phyloP scores from a whole-genome alignment of 1,140 invertebrate species.

The Diorhabda sublineata region DNA sequence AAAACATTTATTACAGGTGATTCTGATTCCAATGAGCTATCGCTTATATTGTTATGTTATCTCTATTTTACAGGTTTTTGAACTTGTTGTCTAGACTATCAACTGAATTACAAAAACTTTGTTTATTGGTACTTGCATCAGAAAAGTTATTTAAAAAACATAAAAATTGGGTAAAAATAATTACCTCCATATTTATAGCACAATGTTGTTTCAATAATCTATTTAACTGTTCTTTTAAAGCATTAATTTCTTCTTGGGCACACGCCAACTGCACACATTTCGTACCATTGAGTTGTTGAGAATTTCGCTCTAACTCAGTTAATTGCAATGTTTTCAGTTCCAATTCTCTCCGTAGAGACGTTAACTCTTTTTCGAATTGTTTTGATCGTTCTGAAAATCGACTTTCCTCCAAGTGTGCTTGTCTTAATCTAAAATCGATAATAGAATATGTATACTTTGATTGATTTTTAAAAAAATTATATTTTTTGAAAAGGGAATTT shows the following conservation, averaged over 20 bases:
- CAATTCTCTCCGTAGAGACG: conserved; percentile 22
- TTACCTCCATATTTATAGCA: conserved; percentile 31
- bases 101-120: too few relatives aligned
- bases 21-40: too few relatives aligned
- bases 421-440: neutral
- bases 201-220: conserved; percentile 28
- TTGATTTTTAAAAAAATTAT: neutral
- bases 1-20: too few relatives aligned
- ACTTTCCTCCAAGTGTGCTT: conserved; percentile 5
- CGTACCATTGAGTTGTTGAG: conserved; percentile 26
- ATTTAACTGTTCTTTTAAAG: conserved; percentile 36
- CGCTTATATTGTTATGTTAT: too few relatives aligned
- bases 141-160: too few relatives aligned
- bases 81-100: too few relatives aligned
- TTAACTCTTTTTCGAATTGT: conserved; percentile 25
- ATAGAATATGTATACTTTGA: neutral
- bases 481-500: neutral
- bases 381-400: conserved; percentile 12
- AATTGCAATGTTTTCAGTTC: conserved; percentile 27
- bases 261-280: conserved; percentile 29
- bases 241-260: conserved; percentile 35
- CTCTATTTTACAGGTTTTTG: too few relatives aligned
- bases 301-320: conserved; percentile 23
- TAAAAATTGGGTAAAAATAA: neutral
- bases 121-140: too few relatives aligned